phyloP scores from a whole-genome alignment of 1,140 invertebrate species.

The Eubasilissa regina region DNA sequence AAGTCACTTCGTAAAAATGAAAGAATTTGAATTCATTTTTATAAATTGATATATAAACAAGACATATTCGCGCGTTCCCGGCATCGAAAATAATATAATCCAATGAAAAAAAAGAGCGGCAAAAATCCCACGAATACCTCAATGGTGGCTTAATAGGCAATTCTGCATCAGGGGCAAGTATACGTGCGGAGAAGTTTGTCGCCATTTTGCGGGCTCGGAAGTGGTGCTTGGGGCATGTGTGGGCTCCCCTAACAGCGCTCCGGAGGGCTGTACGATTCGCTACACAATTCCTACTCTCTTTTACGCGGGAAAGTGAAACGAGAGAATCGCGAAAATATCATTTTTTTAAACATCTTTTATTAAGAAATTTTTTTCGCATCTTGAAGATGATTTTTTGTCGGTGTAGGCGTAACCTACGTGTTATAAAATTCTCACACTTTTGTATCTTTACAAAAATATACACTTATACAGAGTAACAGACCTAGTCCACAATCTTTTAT shows the following conservation, averaged over 20 bases:
- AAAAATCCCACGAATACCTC: conserved; percentile 47
- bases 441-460: too few species aligned
- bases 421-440: too few species aligned
- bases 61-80: background rate
- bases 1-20: too few species aligned
- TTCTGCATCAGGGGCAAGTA: conserved; percentile 57
- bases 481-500: too few species aligned
- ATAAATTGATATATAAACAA: conserved; percentile 8
- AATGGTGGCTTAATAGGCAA: conserved; percentile 59
- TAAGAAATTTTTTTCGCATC: too few species aligned
- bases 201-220: conserved; percentile 54
- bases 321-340: background rate
- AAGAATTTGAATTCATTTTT: too few species aligned
- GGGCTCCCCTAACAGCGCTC: conserved; percentile 54
- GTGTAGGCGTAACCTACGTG: too few species aligned
- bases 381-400: too few species aligned
- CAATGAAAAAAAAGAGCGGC: conserved; percentile 30
- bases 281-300: conserved; percentile 34
- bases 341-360: background rate
- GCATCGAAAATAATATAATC: conserved; percentile 31
- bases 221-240: conserved; percentile 56
- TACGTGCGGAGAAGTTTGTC: conserved; percentile 57
- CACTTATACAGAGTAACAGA: too few species aligned
- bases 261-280: conserved; percentile 56
- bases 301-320: conserved; percentile 12